Base-by-base conservation (phyloP, 1,140 invertebrate species). In the Drosophila rufa region DNA sequence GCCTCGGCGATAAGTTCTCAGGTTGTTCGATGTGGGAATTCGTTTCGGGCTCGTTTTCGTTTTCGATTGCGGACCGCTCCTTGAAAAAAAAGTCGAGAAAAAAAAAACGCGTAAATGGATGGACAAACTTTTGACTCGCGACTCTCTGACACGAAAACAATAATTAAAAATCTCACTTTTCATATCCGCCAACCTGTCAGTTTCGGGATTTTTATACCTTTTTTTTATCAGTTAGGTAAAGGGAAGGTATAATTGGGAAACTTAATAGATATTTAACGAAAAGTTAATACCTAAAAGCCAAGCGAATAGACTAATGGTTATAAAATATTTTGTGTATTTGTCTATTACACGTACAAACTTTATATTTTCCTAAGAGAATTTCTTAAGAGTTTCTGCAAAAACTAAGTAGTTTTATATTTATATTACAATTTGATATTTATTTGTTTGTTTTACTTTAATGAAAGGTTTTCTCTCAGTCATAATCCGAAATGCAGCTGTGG, bases 121-220 rank as follows among this genome's bases (percentile, higher is more conserved):
- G 51, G 33, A 55, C 51, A 55, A 51, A 47, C 30, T 25, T 60
- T 45, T 33, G 40, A 53, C 45, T 17, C 11, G n/a, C n/a, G 40
- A 38, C 51, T 47, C 51, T 55, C 12, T 60, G 67, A 75, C 50
- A 61, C 57, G 77, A 55, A 70, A 80, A 60, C 47, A 61, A 73
- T 81, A 71, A 81, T 81, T 82, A 82, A 53, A 82, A 80, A 58
- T 81, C 61, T 67, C 79, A 81, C 60, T 67, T 81, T 71, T 67
- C 66, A 66, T 65, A 73, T 9, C 38, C 56, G 56, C 43, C 51
- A 77, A 62, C 17, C 43, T 78, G 75, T 62, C 65, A 70, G 58
- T 53, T 70, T 33, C n/a, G 1, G 12, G 14, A 25, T 75, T 33
- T 38, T 19, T 48, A 30, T 30, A 30, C 7, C 27, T 8, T 19